Percentiles rank a stretch among this genome's conserved stretches.
Evolutionary conservation across 2,888 invertebrate genomes (phyloP).

Genomic region (Cheilosia soror): DNA sequence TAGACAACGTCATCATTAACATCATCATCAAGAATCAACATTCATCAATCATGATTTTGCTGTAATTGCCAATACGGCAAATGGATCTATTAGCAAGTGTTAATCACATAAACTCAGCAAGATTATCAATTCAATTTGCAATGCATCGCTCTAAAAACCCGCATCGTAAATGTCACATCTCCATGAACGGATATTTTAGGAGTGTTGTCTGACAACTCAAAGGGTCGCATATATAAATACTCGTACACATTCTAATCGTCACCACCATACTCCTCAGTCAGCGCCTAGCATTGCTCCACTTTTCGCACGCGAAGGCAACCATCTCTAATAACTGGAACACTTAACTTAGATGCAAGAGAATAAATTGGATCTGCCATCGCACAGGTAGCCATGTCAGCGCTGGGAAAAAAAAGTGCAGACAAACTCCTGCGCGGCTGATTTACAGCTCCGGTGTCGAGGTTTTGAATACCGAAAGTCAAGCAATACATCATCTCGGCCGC

Average conservation of each 20-base stretch:
- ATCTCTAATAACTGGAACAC: constrained; percentile 63
- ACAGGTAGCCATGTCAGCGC: constrained; percentile 12
- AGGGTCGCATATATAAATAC: constrained; percentile 31
- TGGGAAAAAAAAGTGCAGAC: constrained; percentile 11
- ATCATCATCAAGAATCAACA: no score
- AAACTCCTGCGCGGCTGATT: constrained; percentile 65
- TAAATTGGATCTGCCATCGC: constrained; percentile 51
- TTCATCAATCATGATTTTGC: not conserved
- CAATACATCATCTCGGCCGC: constrained; percentile 55
- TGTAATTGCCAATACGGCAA: constrained; percentile 7
- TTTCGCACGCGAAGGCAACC: constrained; percentile 46
- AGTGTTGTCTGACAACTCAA: constrained; percentile 57
- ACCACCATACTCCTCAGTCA: not conserved
- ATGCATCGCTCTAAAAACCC: constrained; percentile 40
- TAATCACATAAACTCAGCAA: constrained; percentile 56
- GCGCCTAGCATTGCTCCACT: constrained; percentile 53
- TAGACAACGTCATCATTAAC: not conserved
- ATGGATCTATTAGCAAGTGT: constrained; percentile 56
- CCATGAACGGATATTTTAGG: constrained; percentile 60
- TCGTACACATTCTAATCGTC: not conserved
- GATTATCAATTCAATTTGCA: constrained; percentile 49
- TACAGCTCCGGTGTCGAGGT: constrained; percentile 43
- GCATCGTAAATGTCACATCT: constrained; percentile 57
- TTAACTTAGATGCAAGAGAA: constrained; percentile 36
- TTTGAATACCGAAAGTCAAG: constrained; percentile 74